Evolutionary conservation across 2,888 invertebrate species (phyloP), one percentile per base, ranked within the genome.

Genomic region (Trichopoda pennipes): DNA sequence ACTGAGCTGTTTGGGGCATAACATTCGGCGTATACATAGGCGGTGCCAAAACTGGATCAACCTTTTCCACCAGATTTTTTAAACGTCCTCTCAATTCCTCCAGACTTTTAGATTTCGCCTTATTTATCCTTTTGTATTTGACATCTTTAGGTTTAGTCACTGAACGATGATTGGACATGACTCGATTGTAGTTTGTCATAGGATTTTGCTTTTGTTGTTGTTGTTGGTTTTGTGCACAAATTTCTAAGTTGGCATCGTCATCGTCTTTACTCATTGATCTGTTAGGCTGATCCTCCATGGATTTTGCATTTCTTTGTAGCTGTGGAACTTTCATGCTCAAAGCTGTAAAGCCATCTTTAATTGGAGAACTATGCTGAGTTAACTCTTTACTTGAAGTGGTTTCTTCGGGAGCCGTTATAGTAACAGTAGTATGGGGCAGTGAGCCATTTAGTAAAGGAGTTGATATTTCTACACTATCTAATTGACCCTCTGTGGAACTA

Each of bases 61-160:
- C 96, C 84, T 96, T 95, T 74, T 96, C 96, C 44, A 96, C 96
- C 94, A 96, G 96, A 90, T 95, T 96, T 92, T 95, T 95, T 89
- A 96, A 92, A 84, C 96, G 93, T 0, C 96, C 97, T 3, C 96
- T 92, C 76, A 97, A 89, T 88, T 97, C 97, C 87, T 97, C 97
- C 85, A 97, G 92, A 87, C 96, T 96, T 91, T 96, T 96, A 81
- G 96, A 96, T 89, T 97, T 97, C 7, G 96, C 96, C 90, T 97
- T 96, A 90, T 96, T 97, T 90, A 96, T 97, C 88, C 96, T 93
- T 90, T 96, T 96, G 92, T 96, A 97, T 91, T 97, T 97, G 42
- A 97, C 96, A 89, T 97, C 97, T 92, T 96, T 96, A 84, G 96
- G 96, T 90, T 97, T 97, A 7, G 96, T 96, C 66, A 97, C 97